Conservation (phyloP, 2,113 vertebrate species). For the Mormoops blainvillei region DNA sequence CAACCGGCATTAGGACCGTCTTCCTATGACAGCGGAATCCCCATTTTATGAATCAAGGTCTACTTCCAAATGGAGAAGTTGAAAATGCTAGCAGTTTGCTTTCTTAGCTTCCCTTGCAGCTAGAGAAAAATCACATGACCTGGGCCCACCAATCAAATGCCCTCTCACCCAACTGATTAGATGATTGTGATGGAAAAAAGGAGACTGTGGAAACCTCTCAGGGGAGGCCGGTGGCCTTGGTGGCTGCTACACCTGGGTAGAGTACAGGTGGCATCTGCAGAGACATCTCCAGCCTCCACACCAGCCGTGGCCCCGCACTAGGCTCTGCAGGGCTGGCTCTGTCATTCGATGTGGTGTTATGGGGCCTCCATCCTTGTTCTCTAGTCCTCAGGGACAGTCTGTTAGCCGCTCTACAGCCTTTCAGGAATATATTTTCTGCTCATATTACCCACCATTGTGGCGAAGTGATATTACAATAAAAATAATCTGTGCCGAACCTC, state of each 20-base stretch:
- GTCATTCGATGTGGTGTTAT: neutral
- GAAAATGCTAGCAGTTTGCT: neutral
- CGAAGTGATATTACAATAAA: neutral
- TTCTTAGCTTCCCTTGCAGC: constrained; percentile 5
- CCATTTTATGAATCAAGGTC: neutral
- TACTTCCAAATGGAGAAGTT: neutral
- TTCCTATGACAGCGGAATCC: neutral
- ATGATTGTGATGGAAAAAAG: neutral
- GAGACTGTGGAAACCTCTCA: neutral
- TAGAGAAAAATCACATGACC: neutral
- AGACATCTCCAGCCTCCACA: neutral
- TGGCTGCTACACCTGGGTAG: no score
- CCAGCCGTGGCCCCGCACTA: neutral
- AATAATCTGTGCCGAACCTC: neutral
- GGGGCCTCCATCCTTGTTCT: neutral
- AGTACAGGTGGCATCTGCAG: neutral
- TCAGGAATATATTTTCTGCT: neutral
- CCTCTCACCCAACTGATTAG: neutral
- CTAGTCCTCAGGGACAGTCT: neutral
- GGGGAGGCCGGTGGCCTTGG: neutral
- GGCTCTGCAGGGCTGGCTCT: neutral
- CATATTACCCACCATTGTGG: neutral
- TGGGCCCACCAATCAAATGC: neutral
- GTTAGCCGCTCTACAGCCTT: neutral
- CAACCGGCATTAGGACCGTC: neutral